Conservation (phyloP, 2,888 invertebrate genomes). For the Eutolmus rufibarbis region DNA sequence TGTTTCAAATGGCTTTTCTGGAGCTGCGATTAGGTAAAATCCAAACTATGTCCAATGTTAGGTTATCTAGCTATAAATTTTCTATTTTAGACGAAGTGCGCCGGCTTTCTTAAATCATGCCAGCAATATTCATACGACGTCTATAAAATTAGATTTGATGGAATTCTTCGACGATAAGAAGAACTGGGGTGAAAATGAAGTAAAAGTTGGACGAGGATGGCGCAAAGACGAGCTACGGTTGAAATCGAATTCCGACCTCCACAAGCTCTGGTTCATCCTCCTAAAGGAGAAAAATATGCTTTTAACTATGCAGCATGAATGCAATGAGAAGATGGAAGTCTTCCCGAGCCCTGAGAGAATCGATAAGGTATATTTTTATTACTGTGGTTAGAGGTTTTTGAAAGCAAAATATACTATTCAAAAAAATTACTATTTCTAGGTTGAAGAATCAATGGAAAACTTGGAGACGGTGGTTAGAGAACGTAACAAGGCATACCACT, state of each 20-base stretch:
- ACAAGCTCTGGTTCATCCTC: conserved; percentile 92
- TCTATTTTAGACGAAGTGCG: neutral
- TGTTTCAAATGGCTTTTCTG: neutral
- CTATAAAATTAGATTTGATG: conserved; percentile 68
- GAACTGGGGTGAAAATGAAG: conserved; percentile 79
- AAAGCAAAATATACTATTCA: no score
- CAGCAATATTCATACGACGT: conserved; percentile 57
- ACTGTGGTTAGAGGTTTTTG: no score
- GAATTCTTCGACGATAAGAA: conserved; percentile 89
- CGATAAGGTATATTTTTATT: conserved; percentile 72
- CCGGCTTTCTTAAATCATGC: neutral
- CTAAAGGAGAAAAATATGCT: conserved; percentile 98
- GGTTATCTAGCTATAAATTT: neutral
- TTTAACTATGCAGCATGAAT: conserved; percentile 91
- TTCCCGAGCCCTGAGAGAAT: conserved; percentile 93
- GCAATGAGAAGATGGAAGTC: conserved; percentile 69
- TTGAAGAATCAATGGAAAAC: conserved; percentile 90
- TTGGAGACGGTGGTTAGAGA: conserved; percentile 90
- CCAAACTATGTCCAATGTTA: neutral
- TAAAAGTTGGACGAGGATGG: conserved; percentile 89
- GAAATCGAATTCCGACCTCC: conserved; percentile 94
- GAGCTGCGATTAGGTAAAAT: neutral
- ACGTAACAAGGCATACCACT: conserved; percentile 87
- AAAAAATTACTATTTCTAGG: no score
- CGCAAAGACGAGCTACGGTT: conserved; percentile 87